Conservation (phyloP, 2,888 invertebrate genomes). For the Petrolisthes cinctipes region DNA sequence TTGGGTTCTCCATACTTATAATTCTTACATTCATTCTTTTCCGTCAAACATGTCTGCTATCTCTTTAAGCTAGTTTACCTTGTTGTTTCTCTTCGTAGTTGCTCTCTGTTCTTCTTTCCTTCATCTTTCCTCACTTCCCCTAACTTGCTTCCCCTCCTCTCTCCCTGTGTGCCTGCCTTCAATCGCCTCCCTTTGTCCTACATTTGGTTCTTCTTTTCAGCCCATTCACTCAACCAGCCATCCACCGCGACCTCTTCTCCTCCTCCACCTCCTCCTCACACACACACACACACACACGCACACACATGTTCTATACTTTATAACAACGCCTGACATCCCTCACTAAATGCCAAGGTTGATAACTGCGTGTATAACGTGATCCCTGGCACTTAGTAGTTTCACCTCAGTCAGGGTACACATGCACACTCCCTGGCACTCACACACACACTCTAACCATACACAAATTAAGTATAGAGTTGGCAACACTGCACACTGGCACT, state of each 20-base stretch:
- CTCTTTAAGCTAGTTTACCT: not conserved
- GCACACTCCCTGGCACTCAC: no score
- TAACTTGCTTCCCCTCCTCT: not conserved
- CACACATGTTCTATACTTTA: not conserved
- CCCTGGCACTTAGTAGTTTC: no score
- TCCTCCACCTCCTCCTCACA: not conserved
- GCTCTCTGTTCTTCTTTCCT: not conserved
- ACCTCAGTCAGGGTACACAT: no score
- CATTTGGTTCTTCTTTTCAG: not conserved
- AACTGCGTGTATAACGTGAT: no score
- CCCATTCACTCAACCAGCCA: not conserved
- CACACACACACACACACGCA: not conserved
- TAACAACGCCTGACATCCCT: not conserved
- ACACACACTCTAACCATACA: no score
- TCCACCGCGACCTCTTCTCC: not conserved
- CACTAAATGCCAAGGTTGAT: not conserved
- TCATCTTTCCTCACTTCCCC: not conserved
- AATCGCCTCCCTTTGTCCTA: not conserved
- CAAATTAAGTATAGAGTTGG: no score
- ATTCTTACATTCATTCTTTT: not conserved
- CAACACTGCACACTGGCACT: no score
- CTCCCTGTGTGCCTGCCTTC: not conserved
- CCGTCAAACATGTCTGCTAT: not conserved
- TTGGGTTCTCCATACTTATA: not conserved
- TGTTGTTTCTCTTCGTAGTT: not conserved